Evolutionary conservation across 2,797 vertebrate species (phyloP).

Genomic region (Merluccius polli): DNA sequence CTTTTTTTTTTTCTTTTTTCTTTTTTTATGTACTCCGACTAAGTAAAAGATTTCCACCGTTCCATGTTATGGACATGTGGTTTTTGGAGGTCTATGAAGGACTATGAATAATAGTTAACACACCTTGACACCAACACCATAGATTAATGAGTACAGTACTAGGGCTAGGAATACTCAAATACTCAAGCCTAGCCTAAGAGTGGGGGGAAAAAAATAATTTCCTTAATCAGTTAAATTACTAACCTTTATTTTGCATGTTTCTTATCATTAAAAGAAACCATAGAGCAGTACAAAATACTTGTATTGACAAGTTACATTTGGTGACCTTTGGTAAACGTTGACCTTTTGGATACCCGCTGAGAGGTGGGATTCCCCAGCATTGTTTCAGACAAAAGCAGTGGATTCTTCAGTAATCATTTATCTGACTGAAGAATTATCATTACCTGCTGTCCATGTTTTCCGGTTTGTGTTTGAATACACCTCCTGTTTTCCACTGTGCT

Average conservation of each 20-base stretch:
- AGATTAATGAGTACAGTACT: constrained; percentile 34
- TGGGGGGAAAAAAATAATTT: no score
- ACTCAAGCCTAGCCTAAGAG: constrained; percentile 30
- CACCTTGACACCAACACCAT: constrained; percentile 38
- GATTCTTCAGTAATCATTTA: background rate
- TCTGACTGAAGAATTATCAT: no score
- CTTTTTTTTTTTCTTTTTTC: constrained; percentile 24
- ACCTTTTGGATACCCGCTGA: constrained; percentile 9
- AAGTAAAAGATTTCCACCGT: constrained; percentile 25
- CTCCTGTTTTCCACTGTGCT: constrained; percentile 7
- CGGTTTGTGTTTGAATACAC: constrained; percentile 14
- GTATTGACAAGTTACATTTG: background rate
- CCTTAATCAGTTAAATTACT: background rate
- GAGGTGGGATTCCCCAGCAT: background rate
- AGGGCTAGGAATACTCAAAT: constrained; percentile 42
- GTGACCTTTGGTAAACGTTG: background rate
- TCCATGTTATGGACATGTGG: constrained; percentile 24
- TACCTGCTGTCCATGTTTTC: constrained; percentile 3
- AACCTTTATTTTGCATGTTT: background rate
- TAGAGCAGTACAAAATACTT: background rate
- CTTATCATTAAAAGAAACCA: background rate
- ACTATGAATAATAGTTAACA: constrained; percentile 25
- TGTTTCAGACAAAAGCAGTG: constrained; percentile 16
- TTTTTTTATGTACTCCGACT: background rate
- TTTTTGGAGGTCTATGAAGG: constrained; percentile 27